Base-by-base conservation (phyloP, 2,888 invertebrate species). In the Amblyteles armatorius region DNA sequence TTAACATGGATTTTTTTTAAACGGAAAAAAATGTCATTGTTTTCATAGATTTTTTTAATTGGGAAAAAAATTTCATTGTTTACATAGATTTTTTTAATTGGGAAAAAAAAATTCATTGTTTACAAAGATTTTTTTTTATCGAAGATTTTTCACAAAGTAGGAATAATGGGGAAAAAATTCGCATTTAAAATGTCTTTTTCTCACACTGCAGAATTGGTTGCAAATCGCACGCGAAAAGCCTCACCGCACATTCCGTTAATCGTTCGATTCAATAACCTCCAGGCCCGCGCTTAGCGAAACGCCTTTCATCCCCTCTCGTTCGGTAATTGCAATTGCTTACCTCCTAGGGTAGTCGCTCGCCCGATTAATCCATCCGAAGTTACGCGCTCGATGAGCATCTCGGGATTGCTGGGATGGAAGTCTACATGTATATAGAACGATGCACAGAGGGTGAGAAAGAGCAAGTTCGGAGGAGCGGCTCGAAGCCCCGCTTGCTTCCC, bases 361-460 rank as follows among this genome's bases (percentile, higher is more conserved):
- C 60, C 83, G 83, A 83, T 83, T 83, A 79, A 83, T 83, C 63
- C 79, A 36, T 60, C 68, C 73, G 57, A 83, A 83, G 83, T 83
- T 83, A 74, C 63, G 50, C 60, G 50, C 68, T 69, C 79, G 44
- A 83, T 74, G 74, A 83, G 79, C 68, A 83, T 74, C 69, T 77
- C 78, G 60, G 40, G 78, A 68, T 67, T 72, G n/a, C 57, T 40
- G 52, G 65, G 60, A 26, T n/a, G 26, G 36, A 22, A 48, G 36
- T 36, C 7, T 36, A 9, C 9, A 2, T 36, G 36, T 36, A 9
- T 36, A 67, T 68, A 33, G 52, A 68, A 44, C 52, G 73, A 67
- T 29, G 36, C 16, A 9, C 26, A 57, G 19, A 48, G 67, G 44
- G 29, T 40, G 22, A 52, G 65, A 65, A 5, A 22, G 4, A 11